Base-by-base conservation (phyloP, 2,113 vertebrate genomes). In the Glaucomys volans region DNA sequence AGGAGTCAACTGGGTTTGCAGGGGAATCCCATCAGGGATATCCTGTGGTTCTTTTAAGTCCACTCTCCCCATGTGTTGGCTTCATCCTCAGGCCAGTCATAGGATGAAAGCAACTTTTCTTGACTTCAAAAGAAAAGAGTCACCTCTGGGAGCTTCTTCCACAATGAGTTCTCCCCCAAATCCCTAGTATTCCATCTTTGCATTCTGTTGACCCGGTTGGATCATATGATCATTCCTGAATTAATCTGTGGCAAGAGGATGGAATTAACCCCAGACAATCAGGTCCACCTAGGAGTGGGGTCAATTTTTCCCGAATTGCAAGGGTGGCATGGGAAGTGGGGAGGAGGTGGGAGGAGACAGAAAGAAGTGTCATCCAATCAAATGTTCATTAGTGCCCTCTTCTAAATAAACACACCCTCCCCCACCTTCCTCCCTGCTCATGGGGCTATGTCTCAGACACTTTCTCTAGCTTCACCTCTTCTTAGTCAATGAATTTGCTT, bases 291-390 rank as follows among this genome's bases (percentile, higher is more conserved):
- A 44, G 42, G 44, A 87, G 42, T 12, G n/a, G 9, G 30, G 8
- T 66, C 3, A n/a, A 52, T 66, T 71, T 81, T 52, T 84, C 28
- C 72, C 50, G 40, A 50, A 24, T 92, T 47, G n/a, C 14, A 35
- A 12, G 11, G 26, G 40, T 9, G 9, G 37, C 26, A 0, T 4
- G 62, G 40, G 17, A 62, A 9, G 0, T 74, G 14, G 12, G 5
- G 26, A 32, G 8, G 2, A 1, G 14, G 17, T 2, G 2, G 9
- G 9, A 12, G 5, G 24, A n/a, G 16, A 18, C 42, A 30, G 42
- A 64, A 40, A 81, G 64, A 90, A 85, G 22, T 40, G 42, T 66
- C 79, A 37, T 4, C 64, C 24, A 14, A 37, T 76, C 66, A 83
- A 67, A 40, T 22, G 35, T 52, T 90, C n/a, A 37, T 24, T 12